Evolutionary conservation across 2,797 vertebrate genomes (phyloP).

Genomic region (Chiropotes sagulatus): DNA sequence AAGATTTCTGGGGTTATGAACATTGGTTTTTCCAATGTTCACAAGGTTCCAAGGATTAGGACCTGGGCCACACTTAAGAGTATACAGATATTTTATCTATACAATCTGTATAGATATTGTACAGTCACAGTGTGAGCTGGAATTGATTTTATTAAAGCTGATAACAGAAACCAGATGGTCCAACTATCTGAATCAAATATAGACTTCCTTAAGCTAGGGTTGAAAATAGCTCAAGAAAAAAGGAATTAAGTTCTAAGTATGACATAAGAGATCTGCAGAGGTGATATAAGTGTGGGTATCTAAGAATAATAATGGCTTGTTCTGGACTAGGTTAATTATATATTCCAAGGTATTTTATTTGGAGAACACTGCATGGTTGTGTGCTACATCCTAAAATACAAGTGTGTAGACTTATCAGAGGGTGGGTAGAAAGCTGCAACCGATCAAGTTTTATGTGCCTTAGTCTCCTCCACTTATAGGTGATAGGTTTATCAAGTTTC

Average conservation of each 20-base stretch:
- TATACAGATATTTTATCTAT: background rate
- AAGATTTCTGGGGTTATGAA: background rate
- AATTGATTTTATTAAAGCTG: conserved; percentile 53
- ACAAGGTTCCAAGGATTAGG: background rate
- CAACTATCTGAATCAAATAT: conserved; percentile 37
- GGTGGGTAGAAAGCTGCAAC: background rate
- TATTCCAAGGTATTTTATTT: background rate
- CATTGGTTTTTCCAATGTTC: background rate
- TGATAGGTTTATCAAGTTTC: background rate
- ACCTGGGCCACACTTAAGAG: background rate
- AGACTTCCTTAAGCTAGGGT: conserved; percentile 17
- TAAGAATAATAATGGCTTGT: background rate
- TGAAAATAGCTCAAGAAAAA: conserved; percentile 28
- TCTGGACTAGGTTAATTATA: background rate
- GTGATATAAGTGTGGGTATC: background rate
- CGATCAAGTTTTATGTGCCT: background rate
- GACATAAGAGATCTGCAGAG: background rate
- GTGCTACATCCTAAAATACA: background rate
- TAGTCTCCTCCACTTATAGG: background rate
- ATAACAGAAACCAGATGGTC: conserved; percentile 52
- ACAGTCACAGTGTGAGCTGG: background rate
- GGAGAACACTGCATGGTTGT: background rate
- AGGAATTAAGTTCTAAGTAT: background rate
- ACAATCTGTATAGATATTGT: background rate
- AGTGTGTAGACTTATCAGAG: background rate